A percentile compares a stretch with the other conserved stretches of the same genome.
Conservation (phyloP, 2,113 vertebrate species). For the Collichthys lucidus region DNA sequence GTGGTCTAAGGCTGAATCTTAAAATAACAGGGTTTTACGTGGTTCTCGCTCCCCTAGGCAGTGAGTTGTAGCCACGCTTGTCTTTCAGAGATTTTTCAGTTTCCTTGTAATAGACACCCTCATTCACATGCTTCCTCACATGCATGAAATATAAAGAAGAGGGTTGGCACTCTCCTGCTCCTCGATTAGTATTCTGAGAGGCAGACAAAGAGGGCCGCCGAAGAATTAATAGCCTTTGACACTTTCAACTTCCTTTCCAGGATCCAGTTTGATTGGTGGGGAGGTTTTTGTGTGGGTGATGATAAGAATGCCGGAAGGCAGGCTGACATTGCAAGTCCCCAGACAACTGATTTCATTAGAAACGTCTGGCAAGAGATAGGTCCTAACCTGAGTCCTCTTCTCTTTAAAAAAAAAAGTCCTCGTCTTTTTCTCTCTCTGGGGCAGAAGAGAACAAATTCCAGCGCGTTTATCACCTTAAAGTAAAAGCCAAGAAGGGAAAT, state of each 20-base stretch:
- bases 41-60: conserved; percentile 70
- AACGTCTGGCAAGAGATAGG: conserved; percentile 60
- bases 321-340: conserved; percentile 67
- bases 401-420: not conserved
- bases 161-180: conserved; percentile 49
- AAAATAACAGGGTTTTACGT: conserved; percentile 77
- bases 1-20: conserved; percentile 79
- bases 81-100: conserved; percentile 77
- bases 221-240: conserved; percentile 79
- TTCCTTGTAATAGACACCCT: conserved; percentile 65
- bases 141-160: conserved; percentile 52
- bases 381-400: conserved; percentile 63
- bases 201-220: conserved; percentile 71
- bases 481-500: conserved; percentile 55
- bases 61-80: conserved; percentile 47
- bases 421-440: conserved; percentile 41
- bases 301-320: conserved; percentile 75
- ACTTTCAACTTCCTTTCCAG: conserved; percentile 76
- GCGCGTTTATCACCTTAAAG: conserved; percentile 62
- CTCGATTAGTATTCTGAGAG: conserved; percentile 72
- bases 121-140: conserved; percentile 49
- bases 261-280: conserved; percentile 71
- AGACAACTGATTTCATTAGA: conserved; percentile 74
- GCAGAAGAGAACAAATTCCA: conserved; percentile 61
- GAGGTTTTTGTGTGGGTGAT: conserved; percentile 72